These are phyloP conservation scores for Amaurobius ferox DNA, from an alignment of 2,888 invertebrate genomes.

Conservation along the genomic window DNA sequence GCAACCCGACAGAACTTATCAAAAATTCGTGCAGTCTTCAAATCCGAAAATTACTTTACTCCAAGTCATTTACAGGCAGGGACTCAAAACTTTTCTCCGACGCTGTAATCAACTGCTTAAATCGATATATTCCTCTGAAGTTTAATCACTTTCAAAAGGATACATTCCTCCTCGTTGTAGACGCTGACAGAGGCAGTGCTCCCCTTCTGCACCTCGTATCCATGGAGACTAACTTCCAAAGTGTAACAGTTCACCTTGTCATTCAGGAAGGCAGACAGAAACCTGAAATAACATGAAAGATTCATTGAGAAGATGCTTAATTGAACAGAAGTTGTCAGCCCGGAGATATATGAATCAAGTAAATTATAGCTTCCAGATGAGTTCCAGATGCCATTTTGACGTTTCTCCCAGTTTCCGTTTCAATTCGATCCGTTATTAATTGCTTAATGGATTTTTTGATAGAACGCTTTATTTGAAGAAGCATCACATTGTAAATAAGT, in stretches of 20 bases:
- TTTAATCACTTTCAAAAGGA: slow-evolving; percentile 80
- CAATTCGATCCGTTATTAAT: neutral
- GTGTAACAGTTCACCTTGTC: slow-evolving; percentile 92
- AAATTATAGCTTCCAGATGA: neutral
- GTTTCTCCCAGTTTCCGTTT: neutral
- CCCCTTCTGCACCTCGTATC: slow-evolving; percentile 85
- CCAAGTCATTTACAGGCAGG: no score
- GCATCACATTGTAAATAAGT: no score
- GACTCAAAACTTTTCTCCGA: neutral
- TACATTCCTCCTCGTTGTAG: slow-evolving; percentile 97
- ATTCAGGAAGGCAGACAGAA: slow-evolving; percentile 85
- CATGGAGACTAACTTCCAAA: slow-evolving; percentile 92
- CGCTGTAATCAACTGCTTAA: neutral
- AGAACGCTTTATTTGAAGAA: no score
- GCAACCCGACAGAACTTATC: no score
- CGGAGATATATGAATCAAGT: neutral
- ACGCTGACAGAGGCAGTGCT: slow-evolving; percentile 81
- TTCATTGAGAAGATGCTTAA: slow-evolving; percentile 18
- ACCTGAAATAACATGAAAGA: slow-evolving; percentile 76
- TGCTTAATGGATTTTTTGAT: no score
- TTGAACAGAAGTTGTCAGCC: slow-evolving; percentile 17
- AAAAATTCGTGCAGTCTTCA: no score
- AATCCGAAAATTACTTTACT: no score
- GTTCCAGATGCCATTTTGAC: neutral
- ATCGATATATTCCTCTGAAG: neutral